These are phyloP conservation scores for Oppia nitens DNA, from an alignment of 1,140 invertebrate species.

Conservation along the genomic window DNA sequence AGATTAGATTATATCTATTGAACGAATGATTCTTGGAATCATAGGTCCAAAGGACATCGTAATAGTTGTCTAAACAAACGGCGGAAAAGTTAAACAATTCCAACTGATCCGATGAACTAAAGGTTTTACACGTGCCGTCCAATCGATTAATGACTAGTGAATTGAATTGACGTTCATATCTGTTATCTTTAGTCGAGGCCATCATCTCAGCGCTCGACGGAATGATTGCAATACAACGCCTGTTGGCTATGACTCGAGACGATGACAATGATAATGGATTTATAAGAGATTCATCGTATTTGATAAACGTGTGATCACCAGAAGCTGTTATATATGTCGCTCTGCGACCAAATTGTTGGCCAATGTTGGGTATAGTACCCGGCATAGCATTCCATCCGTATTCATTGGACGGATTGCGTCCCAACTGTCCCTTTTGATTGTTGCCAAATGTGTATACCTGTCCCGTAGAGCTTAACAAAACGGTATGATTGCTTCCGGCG, in stretches of 20 bases:
- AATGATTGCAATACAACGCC: conserved; percentile 49
- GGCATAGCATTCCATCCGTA: conserved; percentile 64
- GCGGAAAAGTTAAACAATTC: conserved; percentile 48
- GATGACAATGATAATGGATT: conserved; percentile 63
- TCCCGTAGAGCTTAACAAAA: conserved; percentile 68
- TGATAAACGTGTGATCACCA: conserved; percentile 84
- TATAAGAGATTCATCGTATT: conserved; percentile 78
- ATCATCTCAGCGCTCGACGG: not conserved
- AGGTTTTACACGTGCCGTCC: conserved; percentile 51
- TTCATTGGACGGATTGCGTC: conserved; percentile 36
- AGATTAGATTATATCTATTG: conserved; percentile 62
- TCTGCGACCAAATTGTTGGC: conserved; percentile 45
- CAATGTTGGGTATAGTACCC: conserved; percentile 51
- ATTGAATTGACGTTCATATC: conserved; percentile 39
- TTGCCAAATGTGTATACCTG: conserved; percentile 86
- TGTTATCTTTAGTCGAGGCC: not conserved
- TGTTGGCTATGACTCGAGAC: conserved; percentile 73
- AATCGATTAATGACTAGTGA: conserved; percentile 62
- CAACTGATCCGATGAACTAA: conserved; percentile 40
- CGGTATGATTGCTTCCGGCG: conserved; percentile 87
- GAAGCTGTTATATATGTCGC: conserved; percentile 86
- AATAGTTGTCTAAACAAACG: conserved; percentile 63
- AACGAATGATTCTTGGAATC: conserved; percentile 47
- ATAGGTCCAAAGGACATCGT: conserved; percentile 41
- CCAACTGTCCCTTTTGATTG: conserved; percentile 77